Conservation (phyloP, 2,888 invertebrate genomes). For the Graphium colonna region DNA sequence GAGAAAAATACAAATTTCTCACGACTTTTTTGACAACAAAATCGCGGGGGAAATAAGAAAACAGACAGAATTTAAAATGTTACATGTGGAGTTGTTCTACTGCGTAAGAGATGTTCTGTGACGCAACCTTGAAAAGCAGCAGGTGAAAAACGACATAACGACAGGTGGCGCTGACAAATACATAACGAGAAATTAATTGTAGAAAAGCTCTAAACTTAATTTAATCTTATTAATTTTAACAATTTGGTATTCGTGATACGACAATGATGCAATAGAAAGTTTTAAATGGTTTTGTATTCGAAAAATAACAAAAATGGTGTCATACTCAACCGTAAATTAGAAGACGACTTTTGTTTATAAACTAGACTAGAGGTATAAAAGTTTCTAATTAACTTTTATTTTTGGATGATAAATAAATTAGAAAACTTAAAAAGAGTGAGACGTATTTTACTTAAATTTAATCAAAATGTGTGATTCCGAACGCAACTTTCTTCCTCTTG, state of each 20-base stretch:
- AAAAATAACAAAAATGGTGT: not conserved
- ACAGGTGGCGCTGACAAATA: conserved; percentile 7
- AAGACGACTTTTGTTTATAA: not conserved
- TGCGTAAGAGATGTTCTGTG: not conserved
- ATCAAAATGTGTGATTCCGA: too few species aligned
- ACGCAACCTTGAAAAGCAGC: conserved; percentile 7
- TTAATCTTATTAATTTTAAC: not conserved
- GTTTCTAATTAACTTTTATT: too few species aligned
- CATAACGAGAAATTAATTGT: not conserved
- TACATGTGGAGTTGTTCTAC: not conserved
- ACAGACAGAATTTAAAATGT: too few species aligned
- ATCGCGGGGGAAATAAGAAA: too few species aligned
- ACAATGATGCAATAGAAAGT: not conserved
- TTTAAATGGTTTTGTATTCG: not conserved
- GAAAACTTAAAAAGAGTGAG: too few species aligned
- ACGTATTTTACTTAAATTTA: too few species aligned
- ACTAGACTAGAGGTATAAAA: too few species aligned
- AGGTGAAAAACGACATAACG: conserved; percentile 14
- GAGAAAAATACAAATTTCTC: too few species aligned
- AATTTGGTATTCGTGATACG: not conserved
- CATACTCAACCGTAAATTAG: not conserved
- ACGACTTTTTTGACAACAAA: too few species aligned
- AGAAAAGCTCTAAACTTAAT: not conserved
- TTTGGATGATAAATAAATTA: too few species aligned
- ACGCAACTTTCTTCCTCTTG: too few species aligned